A percentile compares a stretch with the other conserved stretches of the same genome.
Conservation (phyloP, 1,140 invertebrate species). For the Drepana arcuata region DNA sequence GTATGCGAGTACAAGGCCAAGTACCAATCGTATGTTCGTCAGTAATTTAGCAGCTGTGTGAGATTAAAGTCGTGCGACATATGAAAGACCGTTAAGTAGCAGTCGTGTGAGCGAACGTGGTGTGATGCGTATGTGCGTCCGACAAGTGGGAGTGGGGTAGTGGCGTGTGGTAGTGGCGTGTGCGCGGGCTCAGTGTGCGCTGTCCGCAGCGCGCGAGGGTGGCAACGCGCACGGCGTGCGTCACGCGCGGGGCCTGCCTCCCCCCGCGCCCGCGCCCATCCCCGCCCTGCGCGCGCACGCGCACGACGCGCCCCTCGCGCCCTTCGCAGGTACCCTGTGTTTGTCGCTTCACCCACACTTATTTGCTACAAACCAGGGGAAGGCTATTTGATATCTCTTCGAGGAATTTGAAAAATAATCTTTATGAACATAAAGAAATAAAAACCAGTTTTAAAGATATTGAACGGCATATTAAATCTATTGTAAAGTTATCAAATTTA, state of each 20-base stretch:
- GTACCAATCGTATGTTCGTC: no score
- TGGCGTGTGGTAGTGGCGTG: constrained; percentile 6
- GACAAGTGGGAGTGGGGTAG: constrained; percentile 4
- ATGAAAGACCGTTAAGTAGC: no score
- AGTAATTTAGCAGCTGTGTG: no score
- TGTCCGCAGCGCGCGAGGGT: constrained; percentile 69
- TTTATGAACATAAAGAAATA: no score
- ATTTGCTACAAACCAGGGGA: neutral
- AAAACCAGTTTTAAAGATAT: no score
- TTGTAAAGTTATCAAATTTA: no score
- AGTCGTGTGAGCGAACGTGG: no score
- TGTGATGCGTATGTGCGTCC: neutral
- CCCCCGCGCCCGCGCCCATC: constrained; percentile 81
- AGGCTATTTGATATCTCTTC: neutral
- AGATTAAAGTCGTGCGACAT: no score
- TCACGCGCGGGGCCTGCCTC: constrained; percentile 85
- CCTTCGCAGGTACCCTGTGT: constrained; percentile 55
- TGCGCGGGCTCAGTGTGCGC: constrained; percentile 11
- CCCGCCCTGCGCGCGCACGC: constrained; percentile 89
- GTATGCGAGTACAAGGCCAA: no score
- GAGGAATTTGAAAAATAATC: no score
- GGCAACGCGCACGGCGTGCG: constrained; percentile 88
- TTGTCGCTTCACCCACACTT: neutral
- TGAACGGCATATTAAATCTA: no score
- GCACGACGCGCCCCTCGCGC: constrained; percentile 74